Conservation (phyloP, 2,888 invertebrate species). For the Tridacna gigas region DNA sequence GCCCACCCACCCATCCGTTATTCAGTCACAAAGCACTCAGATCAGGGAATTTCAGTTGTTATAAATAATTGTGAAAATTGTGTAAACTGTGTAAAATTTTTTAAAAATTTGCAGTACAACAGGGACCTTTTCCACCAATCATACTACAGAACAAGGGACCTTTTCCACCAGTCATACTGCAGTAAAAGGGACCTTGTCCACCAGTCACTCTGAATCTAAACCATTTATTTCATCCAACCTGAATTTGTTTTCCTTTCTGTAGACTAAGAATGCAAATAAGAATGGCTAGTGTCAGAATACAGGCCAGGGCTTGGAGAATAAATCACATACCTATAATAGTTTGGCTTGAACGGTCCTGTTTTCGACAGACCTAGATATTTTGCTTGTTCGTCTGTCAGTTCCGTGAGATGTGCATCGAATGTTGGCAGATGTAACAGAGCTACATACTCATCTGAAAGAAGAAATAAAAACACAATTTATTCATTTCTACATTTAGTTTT, state of each 20-base stretch:
- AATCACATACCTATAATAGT: constrained; percentile 93
- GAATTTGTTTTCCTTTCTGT: background rate
- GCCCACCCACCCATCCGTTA: no score
- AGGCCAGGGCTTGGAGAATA: background rate
- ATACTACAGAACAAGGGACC: background rate
- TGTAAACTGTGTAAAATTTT: no score
- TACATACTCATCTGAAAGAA: constrained; percentile 94
- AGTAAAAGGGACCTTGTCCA: no score
- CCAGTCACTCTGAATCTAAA: background rate
- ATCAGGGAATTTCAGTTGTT: no score
- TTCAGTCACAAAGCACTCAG: no score
- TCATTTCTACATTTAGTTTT: background rate
- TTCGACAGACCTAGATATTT: constrained; percentile 99
- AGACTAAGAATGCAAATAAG: background rate
- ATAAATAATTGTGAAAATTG: no score
- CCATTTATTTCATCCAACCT: background rate
- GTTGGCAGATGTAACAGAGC: constrained; percentile 98
- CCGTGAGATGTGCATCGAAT: constrained; percentile 98
- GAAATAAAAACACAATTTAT: background rate
- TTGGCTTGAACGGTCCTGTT: constrained; percentile 99
- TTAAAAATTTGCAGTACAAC: no score
- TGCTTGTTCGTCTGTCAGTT: constrained; percentile 97
- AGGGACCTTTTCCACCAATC: no score
- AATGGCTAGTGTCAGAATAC: background rate
- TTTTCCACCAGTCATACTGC: no score